Base-by-base conservation (phyloP, 2,888 invertebrate species). In the Drosophila pegasa region DNA sequence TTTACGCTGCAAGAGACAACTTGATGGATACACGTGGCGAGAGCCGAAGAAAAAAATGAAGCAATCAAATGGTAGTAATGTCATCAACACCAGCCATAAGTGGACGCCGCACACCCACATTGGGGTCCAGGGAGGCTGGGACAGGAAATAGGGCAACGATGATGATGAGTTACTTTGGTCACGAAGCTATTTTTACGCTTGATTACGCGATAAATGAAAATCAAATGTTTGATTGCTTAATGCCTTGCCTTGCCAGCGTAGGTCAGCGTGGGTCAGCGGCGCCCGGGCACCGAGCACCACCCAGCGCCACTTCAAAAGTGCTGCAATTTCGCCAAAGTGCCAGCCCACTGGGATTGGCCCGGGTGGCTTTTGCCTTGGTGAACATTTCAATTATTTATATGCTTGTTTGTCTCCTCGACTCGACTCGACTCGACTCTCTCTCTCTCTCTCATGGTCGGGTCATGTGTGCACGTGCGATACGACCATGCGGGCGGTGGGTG, bases 171-270 rank as follows among this genome's bases (percentile, higher is more conserved):
- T 78, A 80, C 89, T 87, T 87, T 80, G 87, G 85, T 85, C 85
- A 85, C 89, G 89, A 85, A 85, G 85, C 85, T 88, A 88, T 85
- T 85, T 85, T 85, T 85, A 75, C 85, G 85, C 85, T 88, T 85
- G 85, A 88, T 85, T 85, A 87, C 87, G 88, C 84, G 87, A 87
- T 85, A 88, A 85, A 85, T 85, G 85, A 88, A 85, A 85, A 85
- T 88, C 89, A 85, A 85, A 85, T 88, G 85, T 85, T 88, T 85
- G 88, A 85, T 85, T 87, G 89, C 85, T 88, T 87, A 85, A 85
- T 88, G 71, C 85, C 56, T 54, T 88, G 71, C 85, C 56, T 54
- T 63, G 59, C 31, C 67, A 56, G 51, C 47, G n/a, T 38, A 50
- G 50, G 50, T 50, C 50, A 50, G 50, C 22, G 22, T 18, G 57